Base-by-base conservation (phyloP, 2,888 invertebrate genomes). In the Cephus sareptanus region DNA sequence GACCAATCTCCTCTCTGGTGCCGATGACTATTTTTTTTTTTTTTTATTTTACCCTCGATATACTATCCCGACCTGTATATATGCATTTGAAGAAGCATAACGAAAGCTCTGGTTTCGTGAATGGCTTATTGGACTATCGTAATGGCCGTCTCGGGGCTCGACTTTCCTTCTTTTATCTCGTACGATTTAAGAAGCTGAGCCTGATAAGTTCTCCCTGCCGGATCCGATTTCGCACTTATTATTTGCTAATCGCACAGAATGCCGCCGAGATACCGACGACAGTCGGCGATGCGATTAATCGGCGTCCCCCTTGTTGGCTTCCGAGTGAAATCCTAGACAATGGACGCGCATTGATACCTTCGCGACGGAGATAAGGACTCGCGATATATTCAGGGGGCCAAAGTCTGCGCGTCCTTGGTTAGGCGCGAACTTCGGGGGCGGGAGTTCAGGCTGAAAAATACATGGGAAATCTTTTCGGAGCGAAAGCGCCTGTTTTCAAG, bases 181-280 rank as follows among this genome's bases (percentile, higher is more conserved):
- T 30, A 74, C 35, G 74, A 74, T 33, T 74, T 74, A 74, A 74
- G 74, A 74, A 34, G n/a, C 74, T 40, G 23, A 23, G 40, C 4
- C 40, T 6, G 40, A 40, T 40, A 40, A 40, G 40, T 40, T 40
- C 15, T 40, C 40, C 40, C 2, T 23, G 40, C 40, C 23, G 40
- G 40, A 40, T 40, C 40, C 40, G 40, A 40, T 40, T 40, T 34
- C 74, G 76, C 80, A 74, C 76, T 76, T 82, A 82, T 82, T 84
- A 86, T 86, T 83, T 79, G 83, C 81, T 88, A 85, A 87, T 87
- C 87, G 85, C 82, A 82, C 34, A 74, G 35, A 74, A 34, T 34
- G 34, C 74, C 71, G 71, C 71, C 30, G 71, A 71, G 71, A 71
- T 71, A 71, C 33, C 31, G 9, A 11, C 71, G 30, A 33, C 40